A percentile compares a stretch with the other conserved stretches of the same genome.
These are phyloP conservation scores for Drosophila saltans DNA, from an alignment of 1,140 invertebrate genomes.

Conservation along the genomic window DNA sequence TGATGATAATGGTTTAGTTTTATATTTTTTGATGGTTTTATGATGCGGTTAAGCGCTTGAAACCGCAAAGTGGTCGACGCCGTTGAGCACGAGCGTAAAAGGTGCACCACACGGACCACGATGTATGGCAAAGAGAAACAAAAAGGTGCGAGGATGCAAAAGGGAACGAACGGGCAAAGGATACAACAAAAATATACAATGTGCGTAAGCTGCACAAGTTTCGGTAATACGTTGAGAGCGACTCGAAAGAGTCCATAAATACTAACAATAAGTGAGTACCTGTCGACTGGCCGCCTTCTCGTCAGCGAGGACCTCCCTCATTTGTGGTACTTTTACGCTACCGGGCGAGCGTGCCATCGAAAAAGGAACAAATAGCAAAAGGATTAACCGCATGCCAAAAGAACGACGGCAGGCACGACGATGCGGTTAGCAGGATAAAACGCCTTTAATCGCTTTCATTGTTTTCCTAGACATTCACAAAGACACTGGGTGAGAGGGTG, in stretches of 20 bases:
- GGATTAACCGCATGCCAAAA: constrained; percentile 77
- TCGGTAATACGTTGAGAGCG: constrained; percentile 50
- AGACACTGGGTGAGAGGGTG: constrained; percentile 44
- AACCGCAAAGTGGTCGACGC: constrained; percentile 74
- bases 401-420: constrained; percentile 37
- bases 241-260: constrained; percentile 1
- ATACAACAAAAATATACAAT: constrained; percentile 17
- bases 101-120: not conserved
- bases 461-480: constrained; percentile 46
- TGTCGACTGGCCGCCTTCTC: constrained; percentile 22
- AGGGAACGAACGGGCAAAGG: not conserved
- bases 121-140: not conserved
- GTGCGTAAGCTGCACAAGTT: constrained; percentile 75
- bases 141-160: not conserved
- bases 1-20: constrained; percentile 79
- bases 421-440: constrained; percentile 61
- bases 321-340: constrained; percentile 30
- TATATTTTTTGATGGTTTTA: constrained; percentile 78
- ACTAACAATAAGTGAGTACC: constrained; percentile 38
- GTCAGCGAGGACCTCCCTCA: not conserved
- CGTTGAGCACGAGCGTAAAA: constrained; percentile 26
- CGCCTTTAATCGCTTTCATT: constrained; percentile 61
- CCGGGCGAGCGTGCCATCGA: constrained; percentile 59
- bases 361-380: constrained; percentile 63
- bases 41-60: constrained; percentile 79